Conservation (phyloP, 2,888 invertebrate species). For the Erannis defoliaria region DNA sequence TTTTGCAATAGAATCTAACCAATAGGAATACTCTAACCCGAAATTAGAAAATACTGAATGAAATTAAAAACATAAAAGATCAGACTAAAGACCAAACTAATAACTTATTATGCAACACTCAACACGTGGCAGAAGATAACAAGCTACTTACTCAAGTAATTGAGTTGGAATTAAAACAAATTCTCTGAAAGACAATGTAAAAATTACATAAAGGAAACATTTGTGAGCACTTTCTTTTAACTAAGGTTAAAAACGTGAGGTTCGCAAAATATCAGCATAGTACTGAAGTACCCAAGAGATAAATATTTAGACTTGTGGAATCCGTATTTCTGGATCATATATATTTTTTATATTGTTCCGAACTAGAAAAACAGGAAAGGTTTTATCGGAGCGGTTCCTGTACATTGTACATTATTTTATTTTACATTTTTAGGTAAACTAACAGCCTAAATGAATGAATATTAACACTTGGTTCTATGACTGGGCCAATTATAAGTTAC, state of each 20-base stretch:
- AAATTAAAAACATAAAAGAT: neutral
- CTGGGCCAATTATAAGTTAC: no score
- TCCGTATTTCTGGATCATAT: no score
- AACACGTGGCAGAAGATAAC: neutral
- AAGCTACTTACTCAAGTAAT: no score
- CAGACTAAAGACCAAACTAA: neutral
- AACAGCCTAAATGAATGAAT: no score
- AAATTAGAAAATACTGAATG: neutral
- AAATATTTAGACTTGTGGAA: neutral
- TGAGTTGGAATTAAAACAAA: neutral
- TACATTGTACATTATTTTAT: no score
- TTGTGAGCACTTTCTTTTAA: conserved; percentile 2
- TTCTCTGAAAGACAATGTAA: neutral
- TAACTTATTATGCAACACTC: neutral
- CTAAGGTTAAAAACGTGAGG: conserved; percentile 7
- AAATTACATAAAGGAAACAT: conserved; percentile 9
- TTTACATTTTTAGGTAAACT: no score
- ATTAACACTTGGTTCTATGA: no score
- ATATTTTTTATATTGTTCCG: no score
- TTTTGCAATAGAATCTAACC: neutral
- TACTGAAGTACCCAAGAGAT: neutral
- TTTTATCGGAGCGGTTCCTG: no score
- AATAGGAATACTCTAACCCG: no score
- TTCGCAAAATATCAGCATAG: neutral
- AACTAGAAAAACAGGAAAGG: no score